Base-by-base conservation (phyloP, 2,797 vertebrate species). In the Molossus molossus region DNA sequence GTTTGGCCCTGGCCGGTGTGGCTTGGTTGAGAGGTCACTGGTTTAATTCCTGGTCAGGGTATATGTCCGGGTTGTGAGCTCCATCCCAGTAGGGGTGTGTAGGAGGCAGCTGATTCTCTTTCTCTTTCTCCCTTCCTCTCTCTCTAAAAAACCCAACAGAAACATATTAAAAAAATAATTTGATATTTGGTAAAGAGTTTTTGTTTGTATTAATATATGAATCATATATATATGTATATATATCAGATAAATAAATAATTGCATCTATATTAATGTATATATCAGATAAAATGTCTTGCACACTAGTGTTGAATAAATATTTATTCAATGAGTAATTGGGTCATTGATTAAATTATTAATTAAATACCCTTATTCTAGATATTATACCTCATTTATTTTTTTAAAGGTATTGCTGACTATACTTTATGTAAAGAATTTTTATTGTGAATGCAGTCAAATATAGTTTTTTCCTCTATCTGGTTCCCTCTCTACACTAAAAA, bases 291-390 rank as follows among this genome's bases (percentile, higher is more conserved):
- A 69, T 58, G 37, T 18, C 62, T 62, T 9, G 9, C 13, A 72
- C 10, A 93, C 1, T 60, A 83, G 7, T 57, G 1, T 60, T 87
- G 48, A 85, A 77, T 90, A 58, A 83, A 77, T 92, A 94, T n/a
- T 23, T 76, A 91, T 64, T 62, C 20, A 88, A 27, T 45, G 12
- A 70, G 13, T 73, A 76, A 21, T 25, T 60, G 21, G 72, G 2
- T 58, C 65, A 60, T 60, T 90, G 58, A 72, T 69, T 82, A 90
- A 76, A 55, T 55, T 33, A 69, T 33, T 67, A 27, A 72, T 40
- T 91, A 15, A 70, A 18, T 67, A 80, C 27, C 77, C 91, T 69
- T 88, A 15, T 9, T n/a, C 13, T 55, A 40, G 50, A 9, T 64
- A n/a, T 23, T 11, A 5, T 2, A n/a, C 12, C 14, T 15, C 20